Evolutionary conservation across 2,888 invertebrate species (phyloP), one percentile per base, ranked within the genome.

Genomic region (Amiota mariae): DNA sequence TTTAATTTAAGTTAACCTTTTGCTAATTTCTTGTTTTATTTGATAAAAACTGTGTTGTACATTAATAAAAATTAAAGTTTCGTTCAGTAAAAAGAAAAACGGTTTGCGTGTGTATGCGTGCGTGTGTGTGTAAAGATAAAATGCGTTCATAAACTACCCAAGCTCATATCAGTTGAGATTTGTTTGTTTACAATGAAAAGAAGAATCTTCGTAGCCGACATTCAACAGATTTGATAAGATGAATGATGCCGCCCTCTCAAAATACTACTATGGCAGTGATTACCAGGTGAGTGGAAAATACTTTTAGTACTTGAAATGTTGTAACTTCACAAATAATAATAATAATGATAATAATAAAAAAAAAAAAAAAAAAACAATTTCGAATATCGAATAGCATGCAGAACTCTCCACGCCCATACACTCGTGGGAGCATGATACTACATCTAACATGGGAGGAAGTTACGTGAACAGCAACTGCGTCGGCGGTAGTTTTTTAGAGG

Each of bases 231-330:
- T n/a, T 67, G 78, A 73, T 76, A 82, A 80, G 64, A 87, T 87
- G 88, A 89, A 85, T 79, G 88, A 89, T 77, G 81, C 83, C 56
- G 78, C 82, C 76, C 78, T 87, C 75, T 76, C 81, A 18, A 87
- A 83, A 76, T 87, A 82, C 76, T 88, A 82, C 71, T 79, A 80
- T 76, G 77, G 81, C 71, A 76, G 81, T 72, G 80, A 81, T 68
- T 84, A 82, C 73, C 87, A 87, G 86, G 88, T 86, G 79, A 82
- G 79, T 79, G 71, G 47, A 59, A 71, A 36, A 49, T 20, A 49
- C 11, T 47, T 36, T 72, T 76, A 71, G 73, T 59, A 78, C 72
- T 78, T 76, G 67, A 72, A 74, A 76, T 57, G 68, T 72, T 75
- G 11, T 82, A 56, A 85, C 85, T 70, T 15, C n/a, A 56, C 56